Evolutionary conservation across 2,113 vertebrate species (phyloP), one percentile per base, ranked within the genome.

Genomic region (Onychostruthus taczanowskii): DNA sequence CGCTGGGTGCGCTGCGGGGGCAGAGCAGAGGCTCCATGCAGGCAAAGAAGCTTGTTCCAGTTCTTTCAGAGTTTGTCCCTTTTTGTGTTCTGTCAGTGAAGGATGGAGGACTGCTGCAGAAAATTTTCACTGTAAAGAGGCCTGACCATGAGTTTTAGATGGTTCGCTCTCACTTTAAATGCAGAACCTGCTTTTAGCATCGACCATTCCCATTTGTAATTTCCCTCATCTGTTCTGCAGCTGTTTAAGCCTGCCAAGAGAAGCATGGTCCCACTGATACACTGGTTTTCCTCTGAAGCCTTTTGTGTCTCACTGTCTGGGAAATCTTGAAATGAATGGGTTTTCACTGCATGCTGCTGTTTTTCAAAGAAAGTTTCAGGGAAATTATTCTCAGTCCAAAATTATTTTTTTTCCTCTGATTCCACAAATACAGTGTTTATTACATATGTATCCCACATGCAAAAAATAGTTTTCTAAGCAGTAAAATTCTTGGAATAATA

Each of bases 1-100:
- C 0, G 0, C 75, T n/a, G 63, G 35, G 11, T 18, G 17, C 1
- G 5, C 49, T 58, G 4, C 7, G 5, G 43, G 46, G 67, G 7
- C 66, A 56, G 14, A 81, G 44, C 43, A 77, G 43, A 30, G 56
- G 19, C n/a, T 33, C 17, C 19, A 0, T 43, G 37, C 22, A n/a
- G 69, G 37, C 0, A 0, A 31, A 66, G 52, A 37, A 33, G 1
- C 44, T 69, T 33, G 23, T 27, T 21, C 20, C 18, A 30, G 37
- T 66, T 73, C 15, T 43, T 73, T 39, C 49, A 66, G 50, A 69
- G 53, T 8, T 62, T 58, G 28, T 49, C 39, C 52, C 21, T 85
- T 66, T 82, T 52, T 7, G 3, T n/a, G 27, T 72, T 76, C 7
- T 2, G 13, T 50, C 63, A 37, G 31, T 69, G 64, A 61, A 89